Base-by-base conservation (phyloP, 2,113 vertebrate species). In the Heterochromis multidens region DNA sequence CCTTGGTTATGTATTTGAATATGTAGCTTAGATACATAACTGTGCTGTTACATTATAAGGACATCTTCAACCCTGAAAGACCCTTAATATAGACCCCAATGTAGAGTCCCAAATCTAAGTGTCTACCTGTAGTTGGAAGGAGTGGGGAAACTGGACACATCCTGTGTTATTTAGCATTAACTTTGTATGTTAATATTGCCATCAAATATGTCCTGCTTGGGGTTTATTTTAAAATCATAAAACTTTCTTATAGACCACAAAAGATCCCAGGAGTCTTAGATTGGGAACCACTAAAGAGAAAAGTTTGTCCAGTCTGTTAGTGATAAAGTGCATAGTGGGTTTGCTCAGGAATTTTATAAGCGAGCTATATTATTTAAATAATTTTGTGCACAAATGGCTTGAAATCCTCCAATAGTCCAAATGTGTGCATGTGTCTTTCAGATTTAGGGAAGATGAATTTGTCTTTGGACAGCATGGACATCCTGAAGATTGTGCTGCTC, bases 401-500 rank as follows among this genome's bases (percentile, higher is more conserved):
- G 40, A n/a, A 8, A 52, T 52, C 67, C 0, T 70, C 23, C 37
- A 46, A 37, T 40, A 46, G 65, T 46, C 23, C 46, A 74, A 74
- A 6, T 74, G 43, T 60, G 2, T 14, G 11, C 25, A 21, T 87
- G 61, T 93, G 49, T 88, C 19, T 94, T 93, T 89, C 87, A 95
- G 93, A 86, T 87, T 92, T 52, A 63, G 78, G 77, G 72, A 82
- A 23, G 88, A 92, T 91, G 88, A 92, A 90, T 90, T 82, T 91
- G 78, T 89, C 84, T 92, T 82, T 58, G 90, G 93, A 95, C 93
- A 94, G 89, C 80, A 97, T 97, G 97, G 95, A 92, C 87, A 79
- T 96, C 91, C 89, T 96, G 91, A 96, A 94, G 91, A 93, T 97
- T 16, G 90, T 92, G 37, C 92, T 97, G 60, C 86, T 97, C 83